phyloP scores from a whole-genome alignment of 2,797 vertebrate species.

The Hippoglossus hippoglossus region DNA sequence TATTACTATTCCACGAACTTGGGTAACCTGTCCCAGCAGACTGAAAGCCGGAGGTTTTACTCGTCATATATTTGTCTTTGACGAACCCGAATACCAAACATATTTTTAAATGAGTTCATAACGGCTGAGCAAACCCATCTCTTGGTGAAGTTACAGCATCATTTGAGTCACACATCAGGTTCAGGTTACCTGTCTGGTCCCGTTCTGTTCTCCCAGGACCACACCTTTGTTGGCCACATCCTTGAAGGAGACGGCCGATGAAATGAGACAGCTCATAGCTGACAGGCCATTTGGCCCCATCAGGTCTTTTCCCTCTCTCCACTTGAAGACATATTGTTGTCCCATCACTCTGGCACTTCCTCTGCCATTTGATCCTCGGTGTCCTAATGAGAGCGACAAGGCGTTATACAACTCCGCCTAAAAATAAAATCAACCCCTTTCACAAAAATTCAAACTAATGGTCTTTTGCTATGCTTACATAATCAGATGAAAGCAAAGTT shows the following conservation, averaged over 20 bases:
- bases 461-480: constrained; percentile 6
- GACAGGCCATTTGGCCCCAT: constrained; percentile 31
- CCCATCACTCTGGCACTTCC: constrained; percentile 36
- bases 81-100: background rate
- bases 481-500: background rate
- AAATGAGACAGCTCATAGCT: constrained; percentile 32
- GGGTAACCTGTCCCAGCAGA: background rate
- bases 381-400: constrained; percentile 43
- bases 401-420: constrained; percentile 36
- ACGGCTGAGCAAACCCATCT: background rate
- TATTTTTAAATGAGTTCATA: background rate
- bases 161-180: background rate
- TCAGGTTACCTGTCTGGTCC: constrained; percentile 18
- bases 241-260: constrained; percentile 6
- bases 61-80: too few species aligned
- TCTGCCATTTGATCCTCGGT: constrained; percentile 35
- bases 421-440: constrained; percentile 39
- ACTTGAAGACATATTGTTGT: constrained; percentile 40
- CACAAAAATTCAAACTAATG: constrained; percentile 18
- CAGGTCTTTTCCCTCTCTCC: constrained; percentile 33
- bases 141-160: background rate
- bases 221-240: constrained; percentile 11
- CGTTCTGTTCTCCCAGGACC: background rate
- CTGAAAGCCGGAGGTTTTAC: background rate
- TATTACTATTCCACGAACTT: background rate